Evolutionary conservation across 2,797 vertebrate species (phyloP).

Genomic region (Mallotus villosus): DNA sequence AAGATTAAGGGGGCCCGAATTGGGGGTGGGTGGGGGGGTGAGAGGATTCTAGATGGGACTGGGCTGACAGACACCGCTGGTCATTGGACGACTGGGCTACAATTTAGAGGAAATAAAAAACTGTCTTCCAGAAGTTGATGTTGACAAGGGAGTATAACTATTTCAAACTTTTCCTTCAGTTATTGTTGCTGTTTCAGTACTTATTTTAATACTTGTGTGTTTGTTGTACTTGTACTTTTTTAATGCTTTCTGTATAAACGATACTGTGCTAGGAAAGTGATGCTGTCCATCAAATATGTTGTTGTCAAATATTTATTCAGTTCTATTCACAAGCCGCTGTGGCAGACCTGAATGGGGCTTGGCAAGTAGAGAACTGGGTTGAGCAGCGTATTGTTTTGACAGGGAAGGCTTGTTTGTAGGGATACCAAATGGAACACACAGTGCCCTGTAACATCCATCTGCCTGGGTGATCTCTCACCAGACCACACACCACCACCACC

Average conservation of each 20-base stretch:
- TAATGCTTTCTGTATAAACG: too few relatives aligned
- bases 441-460: not conserved
- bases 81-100: too few relatives aligned
- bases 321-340: constrained; percentile 8
- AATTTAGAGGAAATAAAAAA: not conserved
- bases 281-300: constrained; percentile 15
- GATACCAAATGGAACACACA: not conserved
- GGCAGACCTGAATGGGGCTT: not conserved
- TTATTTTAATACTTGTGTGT: not conserved
- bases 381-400: constrained; percentile 1
- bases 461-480: constrained; percentile 5
- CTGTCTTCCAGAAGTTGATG: not conserved
- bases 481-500: not conserved
- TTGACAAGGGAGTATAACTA: too few relatives aligned
- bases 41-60: not conserved
- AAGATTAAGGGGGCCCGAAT: too few relatives aligned
- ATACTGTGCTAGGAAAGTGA: not conserved
- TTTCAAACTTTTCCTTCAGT: too few relatives aligned
- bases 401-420: constrained; percentile 1
- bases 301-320: constrained; percentile 37
- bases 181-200: not conserved
- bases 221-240: not conserved
- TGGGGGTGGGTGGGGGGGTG: not conserved
- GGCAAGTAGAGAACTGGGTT: not conserved
- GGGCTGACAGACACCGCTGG: not conserved